phyloP scores from a whole-genome alignment of 2,113 vertebrate species.

The Rhipidura dahli region DNA sequence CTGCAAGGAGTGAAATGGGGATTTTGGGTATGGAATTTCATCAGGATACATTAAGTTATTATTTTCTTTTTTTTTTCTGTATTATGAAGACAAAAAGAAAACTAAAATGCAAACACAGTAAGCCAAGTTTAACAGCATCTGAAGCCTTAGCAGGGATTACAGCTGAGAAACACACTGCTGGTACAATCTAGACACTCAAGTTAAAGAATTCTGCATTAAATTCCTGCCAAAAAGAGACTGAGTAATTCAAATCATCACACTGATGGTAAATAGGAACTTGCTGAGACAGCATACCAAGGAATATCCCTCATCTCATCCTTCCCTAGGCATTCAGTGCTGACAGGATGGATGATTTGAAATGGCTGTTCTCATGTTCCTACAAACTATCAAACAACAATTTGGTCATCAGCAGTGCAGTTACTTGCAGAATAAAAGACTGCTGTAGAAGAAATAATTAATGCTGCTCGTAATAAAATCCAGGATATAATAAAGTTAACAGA shows the following conservation, averaged over 20 bases:
- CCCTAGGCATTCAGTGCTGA: background rate
- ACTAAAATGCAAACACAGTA: background rate
- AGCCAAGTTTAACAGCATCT: background rate
- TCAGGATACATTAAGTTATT: background rate
- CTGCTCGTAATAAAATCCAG: background rate
- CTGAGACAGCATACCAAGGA: background rate
- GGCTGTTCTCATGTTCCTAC: background rate
- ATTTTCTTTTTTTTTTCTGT: background rate
- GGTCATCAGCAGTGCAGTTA: background rate
- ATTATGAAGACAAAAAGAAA: background rate
- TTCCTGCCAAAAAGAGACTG: background rate
- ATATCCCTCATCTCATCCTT: background rate
- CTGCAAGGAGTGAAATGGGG: conserved; percentile 42
- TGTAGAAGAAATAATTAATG: background rate
- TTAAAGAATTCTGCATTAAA: background rate
- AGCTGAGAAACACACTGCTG: background rate
- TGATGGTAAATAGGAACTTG: background rate
- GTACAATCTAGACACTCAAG: background rate
- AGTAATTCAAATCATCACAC: background rate
- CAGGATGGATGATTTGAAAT: background rate
- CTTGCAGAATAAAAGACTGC: background rate
- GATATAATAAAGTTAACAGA: background rate
- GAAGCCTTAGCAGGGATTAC: background rate
- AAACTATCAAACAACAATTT: background rate
- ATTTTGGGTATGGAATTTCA: background rate